Evolutionary conservation across 2,113 vertebrate species (phyloP), one percentile per base, ranked within the genome.

Genomic region (Onychostruthus taczanowskii): DNA sequence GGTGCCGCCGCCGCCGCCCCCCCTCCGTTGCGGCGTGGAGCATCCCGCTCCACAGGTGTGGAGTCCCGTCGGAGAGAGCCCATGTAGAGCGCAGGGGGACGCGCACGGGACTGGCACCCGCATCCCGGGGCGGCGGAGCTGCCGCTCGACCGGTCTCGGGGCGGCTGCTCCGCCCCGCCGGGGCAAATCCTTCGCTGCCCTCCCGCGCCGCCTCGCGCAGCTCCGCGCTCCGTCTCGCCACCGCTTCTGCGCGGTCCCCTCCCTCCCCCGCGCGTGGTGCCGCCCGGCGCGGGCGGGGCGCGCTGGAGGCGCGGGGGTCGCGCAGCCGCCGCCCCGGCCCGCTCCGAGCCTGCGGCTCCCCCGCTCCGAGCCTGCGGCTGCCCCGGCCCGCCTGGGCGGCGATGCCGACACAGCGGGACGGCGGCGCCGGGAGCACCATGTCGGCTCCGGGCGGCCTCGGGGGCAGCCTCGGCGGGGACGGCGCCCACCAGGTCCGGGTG

Each of bases 321-420:
- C 37, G 82, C 35, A 64, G 66, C 70, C 53, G 19, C 73, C 61
- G 49, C 76, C 62, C 76, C 61, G 49, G 76, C 61, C 49, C 49
- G 61, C 47, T 31, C 37, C 47, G 59, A 43, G 1, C 59, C 56
- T 39, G 56, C 56, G 74, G 74, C 46, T 77, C 58, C 74, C 74
- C 74, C 58, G 58, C 58, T 78, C 47, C 31, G 30, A 78, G 47
- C 47, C 37, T 23, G 59, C 61, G 61, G 76, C 61, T 53, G 10
- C 26, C 80, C 26, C 67, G 80, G 81, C 56, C 27, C 68, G 68
- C 17, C 68, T 44, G 5, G 11, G 59, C 79, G 96, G 97, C 88
- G 98, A 99, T 99, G 99, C 99, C 99, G 97, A 99, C 99, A 87
- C 98, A 99, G 98, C 98, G 99, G 98, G 99, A 99, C 98, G 98